Base-by-base conservation (phyloP, 2,113 vertebrate genomes). In the Numenius arquata region DNA sequence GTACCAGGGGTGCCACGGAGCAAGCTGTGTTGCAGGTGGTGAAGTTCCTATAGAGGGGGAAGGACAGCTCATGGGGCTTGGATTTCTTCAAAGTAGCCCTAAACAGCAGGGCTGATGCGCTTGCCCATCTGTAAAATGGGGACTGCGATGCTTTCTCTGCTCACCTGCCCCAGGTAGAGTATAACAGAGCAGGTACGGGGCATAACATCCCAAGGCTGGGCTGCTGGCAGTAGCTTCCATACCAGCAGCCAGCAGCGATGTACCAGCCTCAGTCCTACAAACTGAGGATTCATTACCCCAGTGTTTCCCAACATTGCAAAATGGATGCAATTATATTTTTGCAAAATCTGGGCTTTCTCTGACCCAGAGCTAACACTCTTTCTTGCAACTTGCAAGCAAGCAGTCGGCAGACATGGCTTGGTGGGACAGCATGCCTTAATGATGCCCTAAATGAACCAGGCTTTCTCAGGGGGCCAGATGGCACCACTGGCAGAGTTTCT, bases 1-100 rank as follows among this genome's bases (percentile, higher is more conserved):
- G 1, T 15, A 5, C 8, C 3, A 18, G 8, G 23, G 55, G 23
- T n/a, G 59, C 38, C 21, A 25, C 3, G 0, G 1, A 1, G 1
- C 19, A 19, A 56, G 45, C 30, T 21, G n/a, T 17, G 15, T 12
- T 15, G 25, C 9, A 15, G 70, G n/a, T 30, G 43, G 29, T 26
- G 6, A 75, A 43, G 79, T 30, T 75, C 30, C 56, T 38, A 3
- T 2, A 6, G 84, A 34, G 8, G 22, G 14, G 19, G 52, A 55
- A 80, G 50, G 5, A 8, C 9, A 16, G 62, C 40, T 71, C 32
- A 4, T 1, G 2, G 62, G 68, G 56, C 38, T 47, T 10, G 8
- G 36, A 26, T 22, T 40, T 67, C 50, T 29, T 21, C 56, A 19
- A 36, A 58, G 68, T 2, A 41, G 41, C 58, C 26, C 40, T 61